Percentiles rank a stretch among this genome's conserved stretches.
Evolutionary conservation across 1,140 invertebrate species (phyloP).

Genomic region (Lepidurus couesii): DNA sequence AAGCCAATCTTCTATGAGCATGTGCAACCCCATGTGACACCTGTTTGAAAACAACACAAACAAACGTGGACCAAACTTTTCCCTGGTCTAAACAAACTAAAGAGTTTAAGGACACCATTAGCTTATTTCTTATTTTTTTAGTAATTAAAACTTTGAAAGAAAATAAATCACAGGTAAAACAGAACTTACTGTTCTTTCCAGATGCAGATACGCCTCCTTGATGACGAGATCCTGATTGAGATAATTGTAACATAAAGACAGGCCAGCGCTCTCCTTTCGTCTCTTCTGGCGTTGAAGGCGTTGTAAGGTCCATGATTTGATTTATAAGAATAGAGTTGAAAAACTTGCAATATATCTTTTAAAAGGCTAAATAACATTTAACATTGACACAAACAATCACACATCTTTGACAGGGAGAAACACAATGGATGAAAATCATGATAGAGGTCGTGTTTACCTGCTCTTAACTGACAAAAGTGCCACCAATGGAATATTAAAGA

Average conservation of each 20-base stretch:
- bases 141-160: background rate
- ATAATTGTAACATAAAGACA: conserved; percentile 25
- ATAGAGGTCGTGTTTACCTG: too few species aligned
- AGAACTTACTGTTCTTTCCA: background rate
- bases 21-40: background rate
- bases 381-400: background rate
- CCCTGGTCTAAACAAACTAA: too few species aligned
- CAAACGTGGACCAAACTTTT: background rate
- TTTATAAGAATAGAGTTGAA: background rate
- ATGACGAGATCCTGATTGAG: background rate
- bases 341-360: background rate
- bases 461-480: background rate
- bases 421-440: background rate
- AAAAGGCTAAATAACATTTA: background rate
- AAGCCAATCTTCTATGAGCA: background rate
- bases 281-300: conserved; percentile 11
- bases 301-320: background rate
- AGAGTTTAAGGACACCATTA: background rate
- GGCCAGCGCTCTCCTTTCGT: conserved; percentile 27
- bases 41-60: background rate
- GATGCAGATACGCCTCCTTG: background rate
- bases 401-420: background rate
- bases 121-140: background rate
- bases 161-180: background rate
- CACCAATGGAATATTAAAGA: background rate